Base-by-base conservation (phyloP, 2,888 invertebrate genomes). In the Lithodes maja region DNA sequence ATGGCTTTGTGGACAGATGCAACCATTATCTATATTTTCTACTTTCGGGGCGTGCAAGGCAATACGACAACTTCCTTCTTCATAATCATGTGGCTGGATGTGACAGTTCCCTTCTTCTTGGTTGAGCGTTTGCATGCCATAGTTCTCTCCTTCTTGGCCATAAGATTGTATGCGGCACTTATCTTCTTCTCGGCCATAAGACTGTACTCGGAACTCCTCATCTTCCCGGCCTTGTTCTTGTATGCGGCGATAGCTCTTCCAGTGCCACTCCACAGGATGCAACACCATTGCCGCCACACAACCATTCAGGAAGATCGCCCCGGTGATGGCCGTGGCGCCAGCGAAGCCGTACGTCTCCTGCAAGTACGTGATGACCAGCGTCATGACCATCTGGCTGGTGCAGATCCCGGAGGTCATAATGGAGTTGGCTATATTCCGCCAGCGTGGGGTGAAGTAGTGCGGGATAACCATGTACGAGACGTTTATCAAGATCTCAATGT, bases 221-320 rank as follows among this genome's bases (percentile, higher is more conserved):
- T 33, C 12, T 74, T n/a, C 71, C 7, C 2, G 33, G n/a, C 2
- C 52, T 71, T 81, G 1, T 54, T 50, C 3, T 2, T 53, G 7
- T 1, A 17, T 53, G 53, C 9, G 2, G 17, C 33, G 33, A 33
- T 33, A 49, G 12, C 55, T 55, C 77, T 61, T 87, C 15, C 50
- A 54, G 74, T 90, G 90, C 84, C 81, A 79, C 49, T 90, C 77
- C 1, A 87, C 84, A 49, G 90, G 86, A 15, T 90, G 85, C 12
- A 87, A 87, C 1, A 90, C n/a, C 1, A 80, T 3, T 9, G 79
- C 33, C 2, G 53, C 61, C 3, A 74, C 85, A 7, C 86, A 83
- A 1, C 55, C 17, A n/a, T 90, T 84, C n/a, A 90, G 79, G 9
- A 84, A 15, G 75, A 90, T 69, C 2, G 83, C 84, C 2, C 61